Conservation (phyloP, 2,888 invertebrate species). For the Hesperia comma region DNA sequence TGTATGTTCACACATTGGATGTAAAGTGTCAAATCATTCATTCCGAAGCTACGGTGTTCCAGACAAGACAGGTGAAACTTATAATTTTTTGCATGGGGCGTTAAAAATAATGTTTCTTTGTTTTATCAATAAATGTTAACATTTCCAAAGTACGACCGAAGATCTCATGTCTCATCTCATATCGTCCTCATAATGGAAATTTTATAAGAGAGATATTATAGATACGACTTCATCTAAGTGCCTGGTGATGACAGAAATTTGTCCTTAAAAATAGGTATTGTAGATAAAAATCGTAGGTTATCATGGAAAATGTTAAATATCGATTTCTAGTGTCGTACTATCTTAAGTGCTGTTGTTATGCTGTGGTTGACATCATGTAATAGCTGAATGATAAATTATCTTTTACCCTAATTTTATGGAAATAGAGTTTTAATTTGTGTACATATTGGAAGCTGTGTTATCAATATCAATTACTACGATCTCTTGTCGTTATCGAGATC, state of each 20-base stretch:
- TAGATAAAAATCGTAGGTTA: background rate
- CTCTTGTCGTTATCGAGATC: too few species aligned
- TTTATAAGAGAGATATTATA: background rate
- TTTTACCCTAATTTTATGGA: background rate
- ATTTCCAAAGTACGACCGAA: background rate
- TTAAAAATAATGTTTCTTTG: too few species aligned
- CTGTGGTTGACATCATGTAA: background rate
- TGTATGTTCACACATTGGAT: background rate
- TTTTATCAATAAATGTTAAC: background rate
- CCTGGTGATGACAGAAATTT: too few species aligned
- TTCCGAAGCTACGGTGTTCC: too few species aligned
- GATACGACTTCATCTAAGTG: too few species aligned
- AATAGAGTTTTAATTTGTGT: background rate
- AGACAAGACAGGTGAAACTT: too few species aligned
- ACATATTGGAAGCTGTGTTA: too few species aligned
- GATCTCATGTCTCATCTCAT: background rate
- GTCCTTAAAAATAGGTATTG: background rate
- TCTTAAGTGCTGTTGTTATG: slow-evolving; percentile 8
- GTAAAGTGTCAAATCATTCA: too few species aligned
- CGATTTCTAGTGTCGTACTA: background rate
- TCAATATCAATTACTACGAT: too few species aligned
- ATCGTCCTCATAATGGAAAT: background rate
- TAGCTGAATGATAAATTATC: background rate
- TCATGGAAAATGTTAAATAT: background rate
- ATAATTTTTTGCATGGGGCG: too few species aligned